Conservation (phyloP, 2,888 invertebrate species). For the Zygogramma bicolorata region DNA sequence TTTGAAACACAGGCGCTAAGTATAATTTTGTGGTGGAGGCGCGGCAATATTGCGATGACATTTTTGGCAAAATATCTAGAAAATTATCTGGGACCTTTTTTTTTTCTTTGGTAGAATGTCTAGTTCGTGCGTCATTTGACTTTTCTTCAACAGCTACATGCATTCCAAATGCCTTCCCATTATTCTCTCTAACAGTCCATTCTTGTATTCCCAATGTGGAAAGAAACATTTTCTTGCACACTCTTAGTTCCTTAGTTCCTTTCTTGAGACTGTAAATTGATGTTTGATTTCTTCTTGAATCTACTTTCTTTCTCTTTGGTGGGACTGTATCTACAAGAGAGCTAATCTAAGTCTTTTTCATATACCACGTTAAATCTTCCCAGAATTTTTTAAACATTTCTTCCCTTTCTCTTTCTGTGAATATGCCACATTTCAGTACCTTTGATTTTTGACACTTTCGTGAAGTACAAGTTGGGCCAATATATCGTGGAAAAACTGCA, state of each 20-base stretch:
- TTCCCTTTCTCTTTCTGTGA: constrained; percentile 18
- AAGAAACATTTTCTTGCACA: constrained; percentile 23
- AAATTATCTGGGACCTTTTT: neutral
- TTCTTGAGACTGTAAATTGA: constrained; percentile 16
- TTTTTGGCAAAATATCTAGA: constrained; percentile 19
- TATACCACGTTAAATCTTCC: constrained; percentile 21
- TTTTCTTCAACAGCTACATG: constrained; percentile 1
- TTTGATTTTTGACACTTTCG: constrained; percentile 11
- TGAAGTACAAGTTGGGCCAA: constrained; percentile 10
- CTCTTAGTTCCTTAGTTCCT: constrained; percentile 11
- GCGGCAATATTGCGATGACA: constrained; percentile 26
- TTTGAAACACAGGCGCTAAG: constrained; percentile 19
- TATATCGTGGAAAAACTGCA: constrained; percentile 3
- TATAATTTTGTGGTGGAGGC: constrained; percentile 20
- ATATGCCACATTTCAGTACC: constrained; percentile 1
- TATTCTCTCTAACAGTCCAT: constrained; percentile 21
- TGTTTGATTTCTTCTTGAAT: constrained; percentile 27
- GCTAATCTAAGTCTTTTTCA: constrained; percentile 24
- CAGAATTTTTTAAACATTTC: constrained; percentile 22
- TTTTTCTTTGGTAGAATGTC: constrained; percentile 9
- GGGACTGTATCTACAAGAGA: constrained; percentile 17
- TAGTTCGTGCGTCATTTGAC: constrained; percentile 5
- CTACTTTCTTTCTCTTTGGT: constrained; percentile 19
- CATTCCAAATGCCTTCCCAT: constrained; percentile 17
- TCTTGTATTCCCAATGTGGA: constrained; percentile 19